phyloP scores from a whole-genome alignment of 2,888 invertebrate species.

The Acrocera orbiculus region DNA sequence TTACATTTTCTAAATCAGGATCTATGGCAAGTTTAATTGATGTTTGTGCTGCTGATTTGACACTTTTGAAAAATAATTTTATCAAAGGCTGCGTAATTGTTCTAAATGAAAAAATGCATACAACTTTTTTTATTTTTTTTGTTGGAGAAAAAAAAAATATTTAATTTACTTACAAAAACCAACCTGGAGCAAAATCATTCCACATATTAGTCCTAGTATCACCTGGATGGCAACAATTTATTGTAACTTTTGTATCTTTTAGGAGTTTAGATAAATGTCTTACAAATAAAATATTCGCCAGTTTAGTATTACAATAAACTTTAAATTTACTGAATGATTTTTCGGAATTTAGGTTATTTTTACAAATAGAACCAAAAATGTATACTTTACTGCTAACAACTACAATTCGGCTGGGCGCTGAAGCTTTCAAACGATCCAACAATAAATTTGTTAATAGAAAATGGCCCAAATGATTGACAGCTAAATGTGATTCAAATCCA shows the following conservation, averaged over 20 bases:
- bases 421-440: slow-evolving; percentile 35
- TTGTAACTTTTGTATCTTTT: slow-evolving; percentile 42
- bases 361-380: slow-evolving; percentile 42
- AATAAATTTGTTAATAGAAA: slow-evolving; percentile 42
- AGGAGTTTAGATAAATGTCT: slow-evolving; percentile 45
- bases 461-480: slow-evolving; percentile 42
- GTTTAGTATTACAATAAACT: slow-evolving; percentile 61
- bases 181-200: background rate
- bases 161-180: too few species aligned
- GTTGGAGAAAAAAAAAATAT: too few species aligned
- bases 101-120: too few species aligned
- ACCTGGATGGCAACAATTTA: slow-evolving; percentile 57
- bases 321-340: slow-evolving; percentile 42
- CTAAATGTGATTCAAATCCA: slow-evolving; percentile 40
- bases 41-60: slow-evolving; percentile 28
- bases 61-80: slow-evolving; percentile 17
- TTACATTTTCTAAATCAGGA: slow-evolving; percentile 21
- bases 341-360: slow-evolving; percentile 56
- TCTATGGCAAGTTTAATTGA: slow-evolving; percentile 24
- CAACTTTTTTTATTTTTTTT: too few species aligned
- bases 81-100: too few species aligned
- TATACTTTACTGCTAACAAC: slow-evolving; percentile 57
- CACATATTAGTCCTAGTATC: slow-evolving; percentile 40
- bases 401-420: slow-evolving; percentile 57
- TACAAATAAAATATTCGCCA: slow-evolving; percentile 61